phyloP scores from a whole-genome alignment of 2,888 invertebrate species.

The Thera britannica region DNA sequence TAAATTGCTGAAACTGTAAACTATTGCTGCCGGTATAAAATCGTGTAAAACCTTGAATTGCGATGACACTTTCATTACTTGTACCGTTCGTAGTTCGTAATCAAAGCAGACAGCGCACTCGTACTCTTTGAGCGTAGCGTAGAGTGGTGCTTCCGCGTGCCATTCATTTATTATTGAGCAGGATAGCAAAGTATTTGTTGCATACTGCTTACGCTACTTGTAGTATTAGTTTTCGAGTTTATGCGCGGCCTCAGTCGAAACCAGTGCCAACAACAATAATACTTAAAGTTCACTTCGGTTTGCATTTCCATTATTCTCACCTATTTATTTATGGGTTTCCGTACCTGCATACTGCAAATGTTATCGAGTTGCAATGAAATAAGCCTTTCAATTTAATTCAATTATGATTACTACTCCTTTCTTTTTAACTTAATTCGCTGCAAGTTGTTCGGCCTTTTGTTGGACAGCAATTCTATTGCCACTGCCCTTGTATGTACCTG shows the following conservation, averaged over 20 bases:
- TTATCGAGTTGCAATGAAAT: slow-evolving; percentile 35
- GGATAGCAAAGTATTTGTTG: slow-evolving; percentile 54
- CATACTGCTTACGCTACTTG: slow-evolving; percentile 31
- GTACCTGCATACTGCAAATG: slow-evolving; percentile 34
- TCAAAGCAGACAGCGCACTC: slow-evolving; percentile 55
- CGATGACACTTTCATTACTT: slow-evolving; percentile 32
- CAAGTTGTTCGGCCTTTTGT: slow-evolving; percentile 40
- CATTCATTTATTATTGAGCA: slow-evolving; percentile 73
- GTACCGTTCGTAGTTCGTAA: slow-evolving; percentile 48
- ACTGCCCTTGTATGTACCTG: slow-evolving; percentile 43
- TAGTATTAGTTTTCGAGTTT: slow-evolving; percentile 22
- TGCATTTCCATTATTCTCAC: slow-evolving; percentile 30
- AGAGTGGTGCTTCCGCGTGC: slow-evolving; percentile 48
- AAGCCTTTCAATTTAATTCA: slow-evolving; percentile 41
- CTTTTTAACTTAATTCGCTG: slow-evolving; percentile 43
- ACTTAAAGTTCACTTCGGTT: slow-evolving; percentile 39
- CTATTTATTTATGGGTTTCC: slow-evolving; percentile 36
- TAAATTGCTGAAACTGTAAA: slow-evolving; percentile 18
- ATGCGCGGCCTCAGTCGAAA: slow-evolving; percentile 18
- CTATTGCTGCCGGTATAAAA: slow-evolving; percentile 27
- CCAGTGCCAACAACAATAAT: slow-evolving; percentile 49
- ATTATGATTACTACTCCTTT: slow-evolving; percentile 39
- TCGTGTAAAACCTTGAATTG: slow-evolving; percentile 31
- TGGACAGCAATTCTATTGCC: slow-evolving; percentile 39
- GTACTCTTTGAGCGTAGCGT: slow-evolving; percentile 15